These are phyloP conservation scores for Hyposoter dolosus DNA, from an alignment of 2,888 invertebrate species.

Conservation along the genomic window DNA sequence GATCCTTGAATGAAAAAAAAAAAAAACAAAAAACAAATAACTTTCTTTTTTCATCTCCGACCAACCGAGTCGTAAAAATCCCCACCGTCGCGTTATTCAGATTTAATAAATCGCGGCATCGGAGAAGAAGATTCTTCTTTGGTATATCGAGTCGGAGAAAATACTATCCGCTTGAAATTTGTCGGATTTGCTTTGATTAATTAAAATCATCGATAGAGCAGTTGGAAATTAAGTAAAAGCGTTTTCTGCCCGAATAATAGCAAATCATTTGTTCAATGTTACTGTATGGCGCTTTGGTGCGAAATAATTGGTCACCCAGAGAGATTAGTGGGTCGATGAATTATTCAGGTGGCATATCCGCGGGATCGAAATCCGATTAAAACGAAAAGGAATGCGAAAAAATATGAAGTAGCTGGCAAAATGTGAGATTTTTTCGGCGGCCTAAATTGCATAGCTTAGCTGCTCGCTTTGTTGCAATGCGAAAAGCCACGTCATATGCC, in stretches of 20 bases:
- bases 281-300: not conserved
- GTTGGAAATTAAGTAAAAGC: not conserved
- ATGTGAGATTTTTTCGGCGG: conserved; percentile 18
- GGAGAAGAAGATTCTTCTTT: too few relatives aligned
- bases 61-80: too few relatives aligned
- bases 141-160: too few relatives aligned
- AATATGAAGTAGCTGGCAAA: not conserved
- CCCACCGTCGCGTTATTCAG: too few relatives aligned
- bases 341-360: not conserved
- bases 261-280: not conserved
- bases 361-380: not conserved
- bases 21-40: not conserved
- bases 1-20: too few relatives aligned
- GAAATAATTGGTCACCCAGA: not conserved
- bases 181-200: not conserved
- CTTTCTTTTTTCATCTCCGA: not conserved
- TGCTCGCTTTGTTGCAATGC: conserved; percentile 61
- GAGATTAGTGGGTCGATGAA: not conserved
- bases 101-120: too few relatives aligned
- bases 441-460: conserved; percentile 48
- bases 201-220: not conserved
- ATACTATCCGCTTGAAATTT: too few relatives aligned
- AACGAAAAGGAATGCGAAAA: not conserved
- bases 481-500: conserved; percentile 69
- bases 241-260: not conserved